Conservation (phyloP, 2,113 vertebrate genomes). For the Heterotis niloticus region DNA sequence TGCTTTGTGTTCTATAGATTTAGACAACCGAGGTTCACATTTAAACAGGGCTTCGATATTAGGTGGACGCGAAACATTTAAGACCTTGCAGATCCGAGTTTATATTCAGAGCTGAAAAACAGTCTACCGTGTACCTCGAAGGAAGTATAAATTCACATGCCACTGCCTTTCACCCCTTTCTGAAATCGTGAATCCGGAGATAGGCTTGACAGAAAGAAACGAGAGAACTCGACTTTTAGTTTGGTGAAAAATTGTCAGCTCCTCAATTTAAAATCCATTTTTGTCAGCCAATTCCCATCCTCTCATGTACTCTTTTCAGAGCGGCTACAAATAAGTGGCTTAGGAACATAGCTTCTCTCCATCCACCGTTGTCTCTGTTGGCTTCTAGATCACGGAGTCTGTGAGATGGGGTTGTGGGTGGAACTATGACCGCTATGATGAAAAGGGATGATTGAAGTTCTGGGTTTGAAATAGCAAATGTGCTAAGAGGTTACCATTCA, state of each 20-base stretch:
- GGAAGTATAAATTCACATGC: no score
- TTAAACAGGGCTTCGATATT: neutral
- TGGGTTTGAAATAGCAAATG: neutral
- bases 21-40: neutral
- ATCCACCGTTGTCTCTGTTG: neutral
- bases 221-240: neutral
- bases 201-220: neutral
- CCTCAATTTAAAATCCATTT: neutral
- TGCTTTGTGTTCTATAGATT: neutral
- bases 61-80: no score
- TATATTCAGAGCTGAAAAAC: no score
- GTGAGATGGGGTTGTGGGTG: neutral
- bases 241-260: neutral
- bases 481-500: neutral
- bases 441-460: conserved; percentile 2
- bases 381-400: neutral
- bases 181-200: no score
- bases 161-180: no score
- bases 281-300: neutral
- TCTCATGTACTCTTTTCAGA: neutral
- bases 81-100: no score
- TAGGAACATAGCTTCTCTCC: neutral
- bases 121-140: no score
- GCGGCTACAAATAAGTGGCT: neutral
- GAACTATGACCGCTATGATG: neutral